Conservation (phyloP, 2,113 vertebrate species). For the Tetraodon nigroviridis region DNA sequence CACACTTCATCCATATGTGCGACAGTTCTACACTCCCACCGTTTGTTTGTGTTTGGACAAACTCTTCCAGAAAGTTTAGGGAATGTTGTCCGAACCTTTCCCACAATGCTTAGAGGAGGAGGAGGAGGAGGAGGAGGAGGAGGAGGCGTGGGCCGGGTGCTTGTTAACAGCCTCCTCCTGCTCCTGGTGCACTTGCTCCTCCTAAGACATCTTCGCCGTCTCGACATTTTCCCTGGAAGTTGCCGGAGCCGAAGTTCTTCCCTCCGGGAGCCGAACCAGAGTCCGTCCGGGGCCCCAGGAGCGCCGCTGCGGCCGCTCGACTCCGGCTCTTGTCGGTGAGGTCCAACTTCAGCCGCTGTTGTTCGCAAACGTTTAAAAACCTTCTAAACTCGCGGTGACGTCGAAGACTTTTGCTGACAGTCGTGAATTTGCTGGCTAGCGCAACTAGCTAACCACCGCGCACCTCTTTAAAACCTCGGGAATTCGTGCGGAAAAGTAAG, state of each 20-base stretch:
- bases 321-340: slow-evolving; percentile 28
- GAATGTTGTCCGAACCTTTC: not conserved
- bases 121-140: not conserved
- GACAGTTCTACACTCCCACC: too few relatives aligned
- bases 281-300: not conserved
- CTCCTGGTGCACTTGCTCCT: slow-evolving; percentile 51
- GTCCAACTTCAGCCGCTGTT: not conserved
- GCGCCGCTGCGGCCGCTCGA: not conserved
- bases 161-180: slow-evolving; percentile 1
- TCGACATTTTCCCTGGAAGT: not conserved
- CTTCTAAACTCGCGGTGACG: too few relatives aligned
- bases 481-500: too few relatives aligned
- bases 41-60: too few relatives aligned
- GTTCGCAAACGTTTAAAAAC: too few relatives aligned
- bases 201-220: not conserved
- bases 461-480: too few relatives aligned
- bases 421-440: too few relatives aligned
- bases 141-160: not conserved
- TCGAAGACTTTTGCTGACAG: too few relatives aligned
- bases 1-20: too few relatives aligned
- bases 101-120: not conserved
- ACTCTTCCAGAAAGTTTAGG: too few relatives aligned
- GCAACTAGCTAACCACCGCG: too few relatives aligned
- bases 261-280: not conserved
- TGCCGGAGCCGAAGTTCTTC: not conserved